Evolutionary conservation across 2,113 vertebrate genomes (phyloP), one percentile per base, ranked within the genome.

Genomic region (Rutilus rutilus): DNA sequence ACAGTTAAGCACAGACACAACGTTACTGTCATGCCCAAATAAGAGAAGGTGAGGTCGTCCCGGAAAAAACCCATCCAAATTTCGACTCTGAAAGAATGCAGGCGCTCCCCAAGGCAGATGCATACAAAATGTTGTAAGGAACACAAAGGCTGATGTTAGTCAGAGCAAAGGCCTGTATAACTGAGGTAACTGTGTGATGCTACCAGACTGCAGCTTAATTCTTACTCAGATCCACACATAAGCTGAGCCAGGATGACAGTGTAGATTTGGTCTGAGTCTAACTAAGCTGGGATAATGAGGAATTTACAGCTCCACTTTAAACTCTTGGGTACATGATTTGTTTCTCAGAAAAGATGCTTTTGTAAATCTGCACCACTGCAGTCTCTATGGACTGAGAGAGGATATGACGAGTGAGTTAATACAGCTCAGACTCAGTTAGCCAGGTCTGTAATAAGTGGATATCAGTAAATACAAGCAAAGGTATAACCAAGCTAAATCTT

Each of bases 21-120:
- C 81, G 83, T 86, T 88, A 87, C 79, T 10, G 85, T 91, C 90
- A 89, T 93, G 94, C 90, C 84, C 92, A 93, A 93, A 94, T 91
- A 85, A 93, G 90, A 89, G 87, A 85, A 86, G 88, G 90, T 91
- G 87, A 89, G 89, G 83, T 82, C 85, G 85, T 45, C 85, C 88
- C 78, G 85, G 91, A 90, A 91, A 90, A 90, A 81, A 90, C 87
- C 91, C 87, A 90, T 91, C 88, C 90, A 90, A 91, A 90, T 92
- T 92, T 73, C 83, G 83, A 52, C 88, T 87, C 86, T 89, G 87
- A 91, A 86, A 86, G 86, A 91, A 91, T 86, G 83, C 91, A 88
- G 82, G 87, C 69, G 81, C 90, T 42, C 64, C 57, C 33, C 30
- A 88, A 89, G 86, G 89, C 89, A 89, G 88, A 89, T 91, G 85